phyloP scores from a whole-genome alignment of 2,888 invertebrate genomes.

The Xestobium rufovillosum region DNA sequence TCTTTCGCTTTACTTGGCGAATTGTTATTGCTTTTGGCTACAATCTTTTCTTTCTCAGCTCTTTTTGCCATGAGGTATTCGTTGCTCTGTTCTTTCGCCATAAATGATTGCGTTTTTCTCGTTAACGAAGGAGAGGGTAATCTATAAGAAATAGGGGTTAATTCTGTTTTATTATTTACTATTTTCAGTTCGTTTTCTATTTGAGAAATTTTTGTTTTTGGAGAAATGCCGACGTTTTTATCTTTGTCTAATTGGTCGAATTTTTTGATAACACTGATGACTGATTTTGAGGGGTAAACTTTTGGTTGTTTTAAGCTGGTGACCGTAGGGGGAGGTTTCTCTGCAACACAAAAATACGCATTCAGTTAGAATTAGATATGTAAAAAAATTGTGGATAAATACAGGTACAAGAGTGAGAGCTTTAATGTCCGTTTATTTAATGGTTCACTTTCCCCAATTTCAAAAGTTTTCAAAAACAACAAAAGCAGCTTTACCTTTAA shows the following conservation, averaged over 20 bases:
- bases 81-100: constrained; percentile 41
- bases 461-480: too few relatives aligned
- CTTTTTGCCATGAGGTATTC: constrained; percentile 33
- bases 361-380: too few relatives aligned
- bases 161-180: too few relatives aligned
- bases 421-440: too few relatives aligned
- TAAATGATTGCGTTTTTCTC: constrained; percentile 44
- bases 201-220: not conserved
- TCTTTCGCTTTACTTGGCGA: constrained; percentile 10
- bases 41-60: too few relatives aligned
- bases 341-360: constrained; percentile 27
- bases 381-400: too few relatives aligned
- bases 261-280: constrained; percentile 38
- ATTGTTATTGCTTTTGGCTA: constrained; percentile 9
- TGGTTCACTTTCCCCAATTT: too few relatives aligned
- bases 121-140: constrained; percentile 42
- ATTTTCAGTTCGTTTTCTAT: not conserved
- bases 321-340: constrained; percentile 33
- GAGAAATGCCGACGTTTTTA: too few relatives aligned
- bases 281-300: constrained; percentile 29
- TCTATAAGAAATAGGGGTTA: constrained; percentile 38
- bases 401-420: too few relatives aligned
- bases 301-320: constrained; percentile 34
- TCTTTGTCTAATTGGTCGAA: constrained; percentile 33
- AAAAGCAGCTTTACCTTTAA: too few relatives aligned